phyloP scores from a whole-genome alignment of 2,113 vertebrate genomes.

The Oncorhynchus kisutch region DNA sequence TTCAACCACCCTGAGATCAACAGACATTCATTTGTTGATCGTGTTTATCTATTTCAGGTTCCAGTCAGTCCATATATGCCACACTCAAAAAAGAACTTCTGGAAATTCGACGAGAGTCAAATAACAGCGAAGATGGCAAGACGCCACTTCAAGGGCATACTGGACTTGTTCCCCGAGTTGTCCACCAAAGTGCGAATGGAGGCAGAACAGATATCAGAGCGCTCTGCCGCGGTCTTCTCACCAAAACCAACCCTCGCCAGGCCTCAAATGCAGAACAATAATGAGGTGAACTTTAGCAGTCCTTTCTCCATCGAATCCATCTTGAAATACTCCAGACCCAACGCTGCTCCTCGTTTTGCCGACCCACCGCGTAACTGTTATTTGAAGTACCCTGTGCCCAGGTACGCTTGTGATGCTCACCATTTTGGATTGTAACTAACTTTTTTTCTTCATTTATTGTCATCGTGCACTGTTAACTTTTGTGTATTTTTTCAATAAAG shows the following conservation, averaged over 20 bases:
- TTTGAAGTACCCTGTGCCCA: background rate
- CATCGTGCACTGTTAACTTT: no score
- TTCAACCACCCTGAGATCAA: background rate
- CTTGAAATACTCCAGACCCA: background rate
- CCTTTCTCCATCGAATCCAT: background rate
- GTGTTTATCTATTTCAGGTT: slow-evolving; percentile 42
- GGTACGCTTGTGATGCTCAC: background rate
- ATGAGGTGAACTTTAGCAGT: background rate
- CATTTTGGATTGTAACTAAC: slow-evolving; percentile 1
- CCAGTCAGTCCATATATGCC: slow-evolving; percentile 44
- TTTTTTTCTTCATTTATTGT: no score
- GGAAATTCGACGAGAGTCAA: slow-evolving; percentile 55
- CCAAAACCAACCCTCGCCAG: slow-evolving; percentile 11
- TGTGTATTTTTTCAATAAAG: no score
- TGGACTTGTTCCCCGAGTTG: slow-evolving; percentile 56
- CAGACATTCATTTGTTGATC: background rate
- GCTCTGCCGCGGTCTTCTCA: background rate
- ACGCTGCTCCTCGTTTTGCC: background rate
- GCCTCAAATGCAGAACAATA: background rate
- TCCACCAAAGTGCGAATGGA: slow-evolving; percentile 24
- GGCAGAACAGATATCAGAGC: background rate
- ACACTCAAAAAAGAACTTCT: slow-evolving; percentile 63
- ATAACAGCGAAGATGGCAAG: slow-evolving; percentile 48
- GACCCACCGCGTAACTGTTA: background rate
- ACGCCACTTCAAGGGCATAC: slow-evolving; percentile 64